These are phyloP conservation scores for Litoditis marina DNA, from an alignment of 2,888 invertebrate species.

Conservation along the genomic window DNA sequence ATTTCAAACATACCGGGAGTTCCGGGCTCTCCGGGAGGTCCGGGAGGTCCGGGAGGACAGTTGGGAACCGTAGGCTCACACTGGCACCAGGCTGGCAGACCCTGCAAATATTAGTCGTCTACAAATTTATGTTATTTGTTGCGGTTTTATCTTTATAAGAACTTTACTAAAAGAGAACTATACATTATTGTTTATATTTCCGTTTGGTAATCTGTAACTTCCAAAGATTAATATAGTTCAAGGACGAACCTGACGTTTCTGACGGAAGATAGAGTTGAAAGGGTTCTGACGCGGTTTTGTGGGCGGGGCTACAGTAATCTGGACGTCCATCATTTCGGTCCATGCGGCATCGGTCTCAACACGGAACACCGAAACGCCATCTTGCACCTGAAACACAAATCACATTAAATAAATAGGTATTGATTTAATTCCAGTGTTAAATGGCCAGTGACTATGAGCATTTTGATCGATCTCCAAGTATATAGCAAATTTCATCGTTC, in stretches of 20 bases:
- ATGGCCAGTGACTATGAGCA: no score
- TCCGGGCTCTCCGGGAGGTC: conserved; percentile 52
- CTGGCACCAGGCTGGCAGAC: conserved; percentile 59
- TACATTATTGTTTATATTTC: no score
- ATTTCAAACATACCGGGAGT: conserved; percentile 22
- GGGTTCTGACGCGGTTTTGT: conserved; percentile 49
- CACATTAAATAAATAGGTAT: no score
- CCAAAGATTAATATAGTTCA: no score
- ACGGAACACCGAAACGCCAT: conserved; percentile 56
- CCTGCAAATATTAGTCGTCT: no score
- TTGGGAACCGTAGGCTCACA: conserved; percentile 55
- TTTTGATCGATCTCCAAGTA: no score
- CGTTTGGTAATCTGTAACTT: no score
- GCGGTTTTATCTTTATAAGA: no score
- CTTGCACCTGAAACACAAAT: conserved; percentile 30
- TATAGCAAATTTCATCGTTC: no score
- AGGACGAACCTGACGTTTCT: conserved; percentile 52
- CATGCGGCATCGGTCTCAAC: conserved; percentile 59
- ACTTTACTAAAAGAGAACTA: no score
- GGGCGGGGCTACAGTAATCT: conserved; percentile 57
- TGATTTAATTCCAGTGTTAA: no score
- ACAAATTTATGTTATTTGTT: no score
- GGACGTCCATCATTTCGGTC: conserved; percentile 59
- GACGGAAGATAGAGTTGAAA: conserved; percentile 57
- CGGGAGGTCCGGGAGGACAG: conserved; percentile 51